Conservation (phyloP, 2,888 invertebrate genomes). For the Rhimphoctona megacephalus region DNA sequence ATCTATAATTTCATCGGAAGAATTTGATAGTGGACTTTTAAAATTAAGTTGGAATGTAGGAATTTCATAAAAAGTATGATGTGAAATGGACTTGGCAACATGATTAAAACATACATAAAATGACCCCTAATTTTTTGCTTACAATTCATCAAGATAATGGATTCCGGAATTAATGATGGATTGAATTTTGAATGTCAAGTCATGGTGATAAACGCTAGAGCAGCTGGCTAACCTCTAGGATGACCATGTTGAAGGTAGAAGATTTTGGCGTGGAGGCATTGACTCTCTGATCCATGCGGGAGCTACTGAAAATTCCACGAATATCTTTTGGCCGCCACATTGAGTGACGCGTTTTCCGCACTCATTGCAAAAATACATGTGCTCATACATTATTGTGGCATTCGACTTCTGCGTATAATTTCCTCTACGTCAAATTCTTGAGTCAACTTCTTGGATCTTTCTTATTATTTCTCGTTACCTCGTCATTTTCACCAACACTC, state of each 20-base stretch:
- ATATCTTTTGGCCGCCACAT: slow-evolving; percentile 71
- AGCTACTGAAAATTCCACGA: slow-evolving; percentile 76
- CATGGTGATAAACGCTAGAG: not conserved
- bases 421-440: not conserved
- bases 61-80: too few species aligned
- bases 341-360: slow-evolving; percentile 36
- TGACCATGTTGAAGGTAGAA: not conserved
- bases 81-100: too few species aligned
- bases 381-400: not conserved
- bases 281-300: slow-evolving; percentile 71
- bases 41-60: too few species aligned
- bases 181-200: not conserved
- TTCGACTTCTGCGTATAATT: not conserved
- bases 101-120: too few species aligned
- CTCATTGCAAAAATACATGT: slow-evolving; percentile 16
- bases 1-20: not conserved
- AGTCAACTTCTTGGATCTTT: slow-evolving; percentile 10
- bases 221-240: not conserved
- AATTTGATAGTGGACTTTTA: too few species aligned
- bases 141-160: not conserved
- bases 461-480: slow-evolving; percentile 15
- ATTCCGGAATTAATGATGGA: not conserved
- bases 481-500: slow-evolving; percentile 41
- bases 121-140: not conserved
- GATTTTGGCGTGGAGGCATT: slow-evolving; percentile 67